Evolutionary conservation across 2,113 vertebrate species (phyloP).

Genomic region (Mixornis gularis): DNA sequence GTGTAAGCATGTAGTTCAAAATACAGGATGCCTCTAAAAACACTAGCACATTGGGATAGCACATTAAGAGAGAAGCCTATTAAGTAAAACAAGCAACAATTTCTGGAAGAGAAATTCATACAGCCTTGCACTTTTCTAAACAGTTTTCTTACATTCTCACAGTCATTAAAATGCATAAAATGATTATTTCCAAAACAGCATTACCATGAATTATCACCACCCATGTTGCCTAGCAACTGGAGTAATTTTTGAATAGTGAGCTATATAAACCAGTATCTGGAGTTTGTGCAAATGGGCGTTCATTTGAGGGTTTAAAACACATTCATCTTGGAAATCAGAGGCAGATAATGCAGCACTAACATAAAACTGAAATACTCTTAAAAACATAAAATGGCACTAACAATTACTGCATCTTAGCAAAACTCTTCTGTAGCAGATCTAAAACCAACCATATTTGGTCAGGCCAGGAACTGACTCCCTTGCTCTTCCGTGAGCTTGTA

Average conservation of each 20-base stretch:
- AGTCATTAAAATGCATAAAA: constrained; percentile 68
- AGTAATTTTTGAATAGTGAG: constrained; percentile 69
- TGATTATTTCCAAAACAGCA: constrained; percentile 67
- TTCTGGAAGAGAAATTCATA: not conserved
- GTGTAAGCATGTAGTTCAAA: not conserved
- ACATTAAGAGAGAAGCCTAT: not conserved
- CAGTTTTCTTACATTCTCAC: constrained; percentile 28
- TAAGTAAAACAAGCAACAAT: constrained; percentile 9
- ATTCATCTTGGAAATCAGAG: constrained; percentile 65
- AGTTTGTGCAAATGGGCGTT: constrained; percentile 68
- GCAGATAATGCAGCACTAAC: constrained; percentile 46
- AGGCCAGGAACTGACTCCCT: not conserved
- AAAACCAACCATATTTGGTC: not conserved
- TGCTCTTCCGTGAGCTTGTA: not conserved
- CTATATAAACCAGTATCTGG: constrained; percentile 46
- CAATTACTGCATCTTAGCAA: not conserved
- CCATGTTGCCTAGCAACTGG: constrained; percentile 73
- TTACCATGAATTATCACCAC: constrained; percentile 60
- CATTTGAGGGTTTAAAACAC: constrained; percentile 55
- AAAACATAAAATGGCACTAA: constrained; percentile 15
- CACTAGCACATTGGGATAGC: not conserved
- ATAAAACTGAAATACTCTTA: constrained; percentile 31
- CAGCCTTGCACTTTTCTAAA: constrained; percentile 24
- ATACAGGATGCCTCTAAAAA: not conserved
- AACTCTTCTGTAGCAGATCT: not conserved